A percentile compares a stretch with the other conserved stretches of the same genome.
phyloP scores from a whole-genome alignment of 2,113 vertebrate genomes.

The Rhea americana region DNA sequence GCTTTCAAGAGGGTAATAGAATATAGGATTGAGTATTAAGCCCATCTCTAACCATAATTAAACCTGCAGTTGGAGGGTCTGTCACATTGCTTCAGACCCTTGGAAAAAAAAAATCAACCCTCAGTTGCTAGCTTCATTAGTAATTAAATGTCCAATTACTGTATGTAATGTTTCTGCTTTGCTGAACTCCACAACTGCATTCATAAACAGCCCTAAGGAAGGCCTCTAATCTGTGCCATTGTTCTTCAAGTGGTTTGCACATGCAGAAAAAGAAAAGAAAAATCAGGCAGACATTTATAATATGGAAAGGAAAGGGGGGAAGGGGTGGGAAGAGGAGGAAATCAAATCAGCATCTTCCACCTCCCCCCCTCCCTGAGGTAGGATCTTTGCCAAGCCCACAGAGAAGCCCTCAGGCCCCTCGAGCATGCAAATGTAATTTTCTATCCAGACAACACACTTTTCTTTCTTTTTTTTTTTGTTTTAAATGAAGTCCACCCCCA shows the following conservation, averaged over 20 bases:
- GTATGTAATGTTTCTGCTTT: constrained; percentile 78
- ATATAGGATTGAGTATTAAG: constrained; percentile 55
- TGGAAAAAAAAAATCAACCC: constrained; percentile 44
- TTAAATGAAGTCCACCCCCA: constrained; percentile 69
- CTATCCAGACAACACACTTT: constrained; percentile 78
- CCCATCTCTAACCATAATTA: constrained; percentile 65
- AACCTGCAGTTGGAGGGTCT: constrained; percentile 69
- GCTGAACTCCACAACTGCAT: constrained; percentile 76
- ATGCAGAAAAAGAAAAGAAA: constrained; percentile 77
- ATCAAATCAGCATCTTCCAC: constrained; percentile 74
- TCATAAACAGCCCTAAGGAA: constrained; percentile 79
- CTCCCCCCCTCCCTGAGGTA: constrained; percentile 53
- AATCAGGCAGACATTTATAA: constrained; percentile 78
- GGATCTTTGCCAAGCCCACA: constrained; percentile 76
- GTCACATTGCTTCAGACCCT: constrained; percentile 71
- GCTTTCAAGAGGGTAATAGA: constrained; percentile 56
- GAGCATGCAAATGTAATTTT: constrained; percentile 84
- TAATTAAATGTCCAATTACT: constrained; percentile 80
- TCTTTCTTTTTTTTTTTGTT: constrained; percentile 50
- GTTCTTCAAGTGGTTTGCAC: constrained; percentile 82
- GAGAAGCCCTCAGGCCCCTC: constrained; percentile 78
- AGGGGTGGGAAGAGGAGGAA: constrained; percentile 64
- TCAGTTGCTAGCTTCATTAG: constrained; percentile 72
- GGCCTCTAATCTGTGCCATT: constrained; percentile 81
- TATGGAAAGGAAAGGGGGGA: constrained; percentile 73